A percentile compares a stretch with the other conserved stretches of the same genome.
These are phyloP conservation scores for Odontomachus brunneus DNA, from an alignment of 1,140 invertebrate species.

Conservation along the genomic window DNA sequence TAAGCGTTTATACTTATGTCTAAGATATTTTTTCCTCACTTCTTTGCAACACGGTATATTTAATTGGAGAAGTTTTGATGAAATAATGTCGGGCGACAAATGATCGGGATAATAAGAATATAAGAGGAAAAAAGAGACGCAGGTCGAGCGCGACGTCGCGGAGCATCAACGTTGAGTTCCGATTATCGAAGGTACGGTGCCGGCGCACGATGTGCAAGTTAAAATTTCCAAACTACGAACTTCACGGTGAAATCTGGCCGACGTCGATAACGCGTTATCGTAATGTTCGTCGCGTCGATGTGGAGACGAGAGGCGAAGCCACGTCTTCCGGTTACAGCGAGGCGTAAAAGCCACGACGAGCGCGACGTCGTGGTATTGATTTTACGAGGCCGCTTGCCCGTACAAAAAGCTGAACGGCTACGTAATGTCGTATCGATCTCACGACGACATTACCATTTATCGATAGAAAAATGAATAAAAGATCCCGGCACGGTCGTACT, in stretches of 20 bases:
- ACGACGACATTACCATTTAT: slow-evolving; percentile 60
- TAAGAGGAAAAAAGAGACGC: too few species aligned
- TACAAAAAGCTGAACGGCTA: slow-evolving; percentile 28
- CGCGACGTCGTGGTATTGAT: slow-evolving; percentile 49
- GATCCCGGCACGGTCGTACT: slow-evolving; percentile 42
- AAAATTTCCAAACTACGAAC: not conserved
- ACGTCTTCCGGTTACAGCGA: slow-evolving; percentile 34
- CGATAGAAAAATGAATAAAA: slow-evolving; percentile 68
- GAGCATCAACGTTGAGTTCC: too few species aligned
- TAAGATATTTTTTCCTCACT: too few species aligned
- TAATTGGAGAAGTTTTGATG: too few species aligned
- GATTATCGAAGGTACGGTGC: too few species aligned
- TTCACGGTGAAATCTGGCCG: not conserved
- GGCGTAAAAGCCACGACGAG: slow-evolving; percentile 15
- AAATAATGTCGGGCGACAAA: too few species aligned
- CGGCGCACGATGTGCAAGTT: too few species aligned
- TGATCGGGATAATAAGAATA: too few species aligned
- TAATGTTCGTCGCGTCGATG: slow-evolving; percentile 25
- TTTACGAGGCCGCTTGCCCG: slow-evolving; percentile 26
- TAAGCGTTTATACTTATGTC: too few species aligned
- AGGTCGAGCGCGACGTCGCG: too few species aligned
- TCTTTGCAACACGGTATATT: too few species aligned
- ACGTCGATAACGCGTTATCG: slow-evolving; percentile 20
- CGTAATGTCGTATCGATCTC: slow-evolving; percentile 42
- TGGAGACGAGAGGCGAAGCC: slow-evolving; percentile 6